Conservation (phyloP, 2,888 invertebrate species). For the Drosophila stalkeri region DNA sequence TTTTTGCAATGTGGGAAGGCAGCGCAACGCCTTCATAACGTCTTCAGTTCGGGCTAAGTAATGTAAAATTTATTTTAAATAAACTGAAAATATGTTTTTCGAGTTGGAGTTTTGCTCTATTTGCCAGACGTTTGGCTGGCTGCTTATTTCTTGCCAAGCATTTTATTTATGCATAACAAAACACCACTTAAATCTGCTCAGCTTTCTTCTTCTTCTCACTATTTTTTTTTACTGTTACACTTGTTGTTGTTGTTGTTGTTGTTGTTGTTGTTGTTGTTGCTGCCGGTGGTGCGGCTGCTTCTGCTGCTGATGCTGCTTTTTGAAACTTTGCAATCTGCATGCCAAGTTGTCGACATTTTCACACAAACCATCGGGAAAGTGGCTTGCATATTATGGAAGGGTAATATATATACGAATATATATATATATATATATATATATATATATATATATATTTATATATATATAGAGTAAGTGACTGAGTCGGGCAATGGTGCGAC, state of each 20-base stretch:
- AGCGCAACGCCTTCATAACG: conserved; percentile 10
- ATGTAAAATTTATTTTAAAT: conserved; percentile 81
- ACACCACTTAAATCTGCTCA: conserved; percentile 79
- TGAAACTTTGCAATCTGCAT: conserved; percentile 80
- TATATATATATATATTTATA: conserved; percentile 1
- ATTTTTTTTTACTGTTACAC: conserved; percentile 31
- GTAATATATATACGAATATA: conserved; percentile 1
- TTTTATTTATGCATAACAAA: conserved; percentile 82
- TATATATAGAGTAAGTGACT: conserved; percentile 13
- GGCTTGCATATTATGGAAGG: conserved; percentile 25
- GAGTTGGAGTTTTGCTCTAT: conserved; percentile 33
- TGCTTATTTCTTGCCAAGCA: conserved; percentile 70
- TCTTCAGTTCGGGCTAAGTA: conserved; percentile 62
- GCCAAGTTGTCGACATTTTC: conserved; percentile 81
- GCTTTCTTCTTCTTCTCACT: conserved; percentile 21
- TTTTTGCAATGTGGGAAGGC: conserved; percentile 51
- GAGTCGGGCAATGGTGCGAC: conserved; percentile 27
- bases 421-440: background rate
- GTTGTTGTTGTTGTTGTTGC: conserved; percentile 24
- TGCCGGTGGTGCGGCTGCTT: conserved; percentile 53
- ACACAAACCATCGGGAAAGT: conserved; percentile 66
- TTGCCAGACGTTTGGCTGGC: conserved; percentile 33
- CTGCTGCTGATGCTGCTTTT: conserved; percentile 63
- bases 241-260: conserved; percentile 35
- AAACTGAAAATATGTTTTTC: conserved; percentile 78